A percentile compares a stretch with the other conserved stretches of the same genome.
These are phyloP conservation scores for Philopotamus ludificatus DNA, from an alignment of 1,140 invertebrate genomes.

Conservation along the genomic window DNA sequence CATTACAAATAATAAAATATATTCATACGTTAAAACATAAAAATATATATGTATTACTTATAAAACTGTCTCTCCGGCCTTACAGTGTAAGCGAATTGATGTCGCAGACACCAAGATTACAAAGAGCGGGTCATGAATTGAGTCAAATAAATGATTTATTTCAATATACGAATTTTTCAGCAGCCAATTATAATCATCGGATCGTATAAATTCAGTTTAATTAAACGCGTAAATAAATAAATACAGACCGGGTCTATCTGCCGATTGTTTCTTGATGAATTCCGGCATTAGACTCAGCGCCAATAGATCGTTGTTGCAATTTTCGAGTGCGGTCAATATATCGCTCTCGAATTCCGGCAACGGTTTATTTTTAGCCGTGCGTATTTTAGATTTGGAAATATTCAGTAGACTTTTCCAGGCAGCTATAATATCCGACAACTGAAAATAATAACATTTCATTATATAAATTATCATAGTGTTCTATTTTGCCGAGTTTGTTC, in stretches of 20 bases:
- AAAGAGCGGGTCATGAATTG: constrained; percentile 48
- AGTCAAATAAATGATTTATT: constrained; percentile 44
- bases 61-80: constrained; percentile 47
- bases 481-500: too few relatives aligned
- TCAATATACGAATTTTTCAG: constrained; percentile 43
- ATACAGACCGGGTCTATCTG: constrained; percentile 30
- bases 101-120: constrained; percentile 50
- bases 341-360: too few relatives aligned
- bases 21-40: neutral
- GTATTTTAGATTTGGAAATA: constrained; percentile 2
- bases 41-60: constrained; percentile 3
- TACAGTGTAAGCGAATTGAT: constrained; percentile 47
- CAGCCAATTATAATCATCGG: constrained; percentile 52
- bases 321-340: too few relatives aligned
- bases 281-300: constrained; percentile 17
- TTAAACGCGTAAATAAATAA: constrained; percentile 2
- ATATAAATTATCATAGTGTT: too few relatives aligned
- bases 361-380: neutral
- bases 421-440: constrained; percentile 18
- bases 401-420: constrained; percentile 30
- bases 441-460: too few relatives aligned
- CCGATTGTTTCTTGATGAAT: constrained; percentile 24
- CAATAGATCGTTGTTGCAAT: constrained; percentile 3
- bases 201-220: constrained; percentile 32
- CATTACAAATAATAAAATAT: neutral